Evolutionary conservation across 2,888 invertebrate genomes (phyloP).

Genomic region (Thera obeliscata): DNA sequence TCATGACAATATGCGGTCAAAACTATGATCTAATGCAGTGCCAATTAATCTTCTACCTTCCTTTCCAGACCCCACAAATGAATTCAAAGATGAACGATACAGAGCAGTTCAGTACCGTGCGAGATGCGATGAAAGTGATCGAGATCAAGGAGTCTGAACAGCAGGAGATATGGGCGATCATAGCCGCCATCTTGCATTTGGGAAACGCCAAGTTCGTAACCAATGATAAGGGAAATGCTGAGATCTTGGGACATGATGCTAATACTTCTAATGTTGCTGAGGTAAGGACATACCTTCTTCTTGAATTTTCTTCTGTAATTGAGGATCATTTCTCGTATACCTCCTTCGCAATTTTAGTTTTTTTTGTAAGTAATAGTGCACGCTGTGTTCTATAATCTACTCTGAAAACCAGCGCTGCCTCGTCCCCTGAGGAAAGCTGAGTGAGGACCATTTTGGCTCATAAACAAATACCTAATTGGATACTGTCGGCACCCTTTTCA

Average conservation of each 20-base stretch:
- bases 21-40: neutral
- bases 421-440: too few species aligned
- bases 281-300: slow-evolving; percentile 70
- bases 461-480: too few species aligned
- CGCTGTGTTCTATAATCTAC: too few species aligned
- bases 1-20: too few species aligned
- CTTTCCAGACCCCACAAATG: slow-evolving; percentile 55
- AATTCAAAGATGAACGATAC: slow-evolving; percentile 83
- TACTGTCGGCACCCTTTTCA: too few species aligned
- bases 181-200: slow-evolving; percentile 93
- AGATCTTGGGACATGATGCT: slow-evolving; percentile 86
- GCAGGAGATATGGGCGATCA: slow-evolving; percentile 90
- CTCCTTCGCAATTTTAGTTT: too few species aligned
- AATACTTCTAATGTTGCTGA: slow-evolving; percentile 85
- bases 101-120: slow-evolving; percentile 87
- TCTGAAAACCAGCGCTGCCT: too few species aligned
- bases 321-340: too few species aligned
- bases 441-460: too few species aligned
- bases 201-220: slow-evolving; percentile 93
- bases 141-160: slow-evolving; percentile 90
- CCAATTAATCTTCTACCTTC: neutral
- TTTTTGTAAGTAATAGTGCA: too few species aligned
- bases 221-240: slow-evolving; percentile 87
- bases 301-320: too few species aligned
- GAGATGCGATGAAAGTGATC: slow-evolving; percentile 90